Percentiles rank a stretch among this genome's conserved stretches.
These are phyloP conservation scores for Chrysaora quinquecirrha DNA, from an alignment of 30 jellyfish, hydroid and myxozoan species.

Conservation along the genomic window DNA sequence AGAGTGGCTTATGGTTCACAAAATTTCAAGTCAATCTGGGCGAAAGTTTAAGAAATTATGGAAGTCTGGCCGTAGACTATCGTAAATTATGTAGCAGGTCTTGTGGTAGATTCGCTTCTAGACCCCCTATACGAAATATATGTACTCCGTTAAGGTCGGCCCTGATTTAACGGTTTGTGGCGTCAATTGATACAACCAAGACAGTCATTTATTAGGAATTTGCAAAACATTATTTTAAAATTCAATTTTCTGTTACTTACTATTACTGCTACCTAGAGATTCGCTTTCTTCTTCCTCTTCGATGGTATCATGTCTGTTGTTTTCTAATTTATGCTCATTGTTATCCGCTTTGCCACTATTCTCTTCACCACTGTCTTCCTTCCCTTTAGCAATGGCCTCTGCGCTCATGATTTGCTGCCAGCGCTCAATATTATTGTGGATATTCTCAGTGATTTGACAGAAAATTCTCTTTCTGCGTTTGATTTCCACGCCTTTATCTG, in stretches of 20 bases:
- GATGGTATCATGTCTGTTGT: conserved; percentile 32
- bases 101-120: no score
- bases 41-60: no score
- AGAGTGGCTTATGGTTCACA: no score
- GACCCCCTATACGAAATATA: no score
- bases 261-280: not conserved
- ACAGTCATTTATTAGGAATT: no score
- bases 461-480: conserved; percentile 56
- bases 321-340: not conserved
- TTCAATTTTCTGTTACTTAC: conserved; percentile 8
- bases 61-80: no score
- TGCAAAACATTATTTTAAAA: not conserved
- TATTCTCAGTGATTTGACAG: conserved; percentile 65
- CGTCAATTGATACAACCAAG: no score
- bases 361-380: conserved; percentile 41
- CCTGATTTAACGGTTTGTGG: no score
- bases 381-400: conserved; percentile 48
- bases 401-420: conserved; percentile 75
- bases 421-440: conserved; percentile 65
- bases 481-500: conserved; percentile 22
- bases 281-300: conserved; percentile 63
- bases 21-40: no score
- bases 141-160: no score
- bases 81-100: no score
- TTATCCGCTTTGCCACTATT: conserved; percentile 17